Evolutionary conservation across 2,888 invertebrate species (phyloP), one percentile per base, ranked within the genome.

Genomic region (Copidosoma aretas): DNA sequence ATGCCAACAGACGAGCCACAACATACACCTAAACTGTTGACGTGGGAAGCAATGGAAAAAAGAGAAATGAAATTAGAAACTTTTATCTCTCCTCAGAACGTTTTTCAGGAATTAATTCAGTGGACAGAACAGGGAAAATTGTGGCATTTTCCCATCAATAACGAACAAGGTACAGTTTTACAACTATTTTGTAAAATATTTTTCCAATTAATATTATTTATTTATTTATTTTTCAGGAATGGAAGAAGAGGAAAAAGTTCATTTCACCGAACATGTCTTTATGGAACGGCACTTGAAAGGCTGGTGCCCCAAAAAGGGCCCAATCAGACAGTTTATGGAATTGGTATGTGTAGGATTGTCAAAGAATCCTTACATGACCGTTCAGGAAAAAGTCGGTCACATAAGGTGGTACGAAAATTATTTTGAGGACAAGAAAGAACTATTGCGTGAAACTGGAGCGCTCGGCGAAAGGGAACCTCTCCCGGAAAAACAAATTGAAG

Each of bases 61-160:
- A 87, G 89, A 22, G 92, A 94, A 78, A 78, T 94, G n/a, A 85
- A 89, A 71, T 76, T 91, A 64, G 85, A 89, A 0, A 86, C 89
- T 0, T 87, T 89, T 0, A 91, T 91, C 81, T 91, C 93, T 0
- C 95, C 97, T 0, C 82, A 87, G 12, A 98, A 98, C 85, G 91
- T 92, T 79, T 97, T 94, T 83, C 93, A 98, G 83, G 95, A 98
- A 85, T 91, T 97, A 91, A 92, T 94, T 58, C 81, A 89, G 62
- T 97, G 97, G 97, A 98, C 98, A 0, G 90, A 95, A 65, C 91
- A 95, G 82, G 96, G 95, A 53, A 97, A 96, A 85, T 84, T 98
- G 17, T 99, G 98, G 98, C 90, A 91, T 74, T 99, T 97, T 82
- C 99, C 99, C 1, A 95, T 99, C 72, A 89, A 99, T 83, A 99